Base-by-base conservation (phyloP, 2,888 invertebrate species). In the Drosophila cracens region DNA sequence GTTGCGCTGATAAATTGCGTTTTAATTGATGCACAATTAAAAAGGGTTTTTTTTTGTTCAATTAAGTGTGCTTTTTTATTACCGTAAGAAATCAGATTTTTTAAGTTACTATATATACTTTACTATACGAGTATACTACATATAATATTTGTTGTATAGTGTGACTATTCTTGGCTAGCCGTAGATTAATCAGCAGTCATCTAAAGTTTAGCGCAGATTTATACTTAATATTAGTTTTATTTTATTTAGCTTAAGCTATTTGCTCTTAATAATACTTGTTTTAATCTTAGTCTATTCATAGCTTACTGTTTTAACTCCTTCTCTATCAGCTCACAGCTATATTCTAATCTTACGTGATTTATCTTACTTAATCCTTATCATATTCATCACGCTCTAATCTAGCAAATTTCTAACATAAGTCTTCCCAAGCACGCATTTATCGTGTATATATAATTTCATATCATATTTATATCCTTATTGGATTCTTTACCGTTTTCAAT, bases 1-100 rank as follows among this genome's bases (percentile, higher is more conserved):
- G 57, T 36, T 54, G 53, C 57, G 29, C 11, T 49, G 5, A 36
- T 48, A 40, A 75, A 81, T 72, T 76, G 64, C 43, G 53, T 68
- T 76, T 86, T 63, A 58, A 83, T 76, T 80, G 61, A 57, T 60
- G 48, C n/a, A 52, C 64, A 52, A 62, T 63, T 54, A 31, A 43
- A 33, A 10, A 33, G 38, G 13, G 2, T 33, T 61, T 13, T 2
- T 25, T 46, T 13, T 2, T 34, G 5, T n/a, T 46, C 11, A 63
- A 63, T 60, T 46, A 16, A 3, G 33, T 21, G 43, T 27, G n/a
- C n/a, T 18, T 56, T 29, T 33, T n/a, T 33, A 27, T 43, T 43
- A 11, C 10, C 16, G 34, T 16, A 33, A 43, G 40, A 57, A 46
- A 33, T 18, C 13, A 3, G 4, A 46, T 13, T 46, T 21, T 6